These are phyloP conservation scores for Streblospio benedicti DNA, from an alignment of 1,140 invertebrate genomes.

Conservation along the genomic window DNA sequence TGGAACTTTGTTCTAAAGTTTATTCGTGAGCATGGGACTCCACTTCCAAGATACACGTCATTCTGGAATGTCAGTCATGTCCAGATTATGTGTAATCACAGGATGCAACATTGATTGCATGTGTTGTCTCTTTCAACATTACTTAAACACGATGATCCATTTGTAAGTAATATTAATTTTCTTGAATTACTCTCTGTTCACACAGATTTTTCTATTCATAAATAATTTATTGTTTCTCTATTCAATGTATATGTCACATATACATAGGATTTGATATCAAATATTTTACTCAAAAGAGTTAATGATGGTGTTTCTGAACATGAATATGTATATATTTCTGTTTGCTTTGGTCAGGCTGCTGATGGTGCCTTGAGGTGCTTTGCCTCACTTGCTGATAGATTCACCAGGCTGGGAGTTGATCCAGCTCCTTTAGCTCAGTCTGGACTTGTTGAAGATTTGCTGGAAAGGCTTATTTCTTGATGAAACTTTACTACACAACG, in stretches of 20 bases:
- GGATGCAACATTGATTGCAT: slow-evolving; percentile 74
- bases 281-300: too few species aligned
- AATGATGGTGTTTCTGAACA: too few species aligned
- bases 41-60: slow-evolving; percentile 91
- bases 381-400: slow-evolving; percentile 92
- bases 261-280: too few species aligned
- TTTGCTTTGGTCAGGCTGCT: slow-evolving; percentile 52
- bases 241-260: too few species aligned
- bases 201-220: too few species aligned
- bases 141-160: slow-evolving; percentile 82
- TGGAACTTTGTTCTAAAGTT: slow-evolving; percentile 89
- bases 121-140: slow-evolving; percentile 83
- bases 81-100: slow-evolving; percentile 87
- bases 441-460: slow-evolving; percentile 66
- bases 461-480: slow-evolving; percentile 56
- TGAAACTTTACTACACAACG: too few species aligned
- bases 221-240: too few species aligned
- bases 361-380: slow-evolving; percentile 95
- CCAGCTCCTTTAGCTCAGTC: slow-evolving; percentile 80
- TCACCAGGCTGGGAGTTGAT: slow-evolving; percentile 74
- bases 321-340: slow-evolving; percentile 10
- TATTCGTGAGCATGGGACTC: slow-evolving; percentile 78
- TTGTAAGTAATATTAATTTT: slow-evolving; percentile 53
- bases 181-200: too few species aligned
- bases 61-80: slow-evolving; percentile 86